Evolutionary conservation across 2,113 vertebrate genomes (phyloP).

Genomic region (Chamaea fasciata): DNA sequence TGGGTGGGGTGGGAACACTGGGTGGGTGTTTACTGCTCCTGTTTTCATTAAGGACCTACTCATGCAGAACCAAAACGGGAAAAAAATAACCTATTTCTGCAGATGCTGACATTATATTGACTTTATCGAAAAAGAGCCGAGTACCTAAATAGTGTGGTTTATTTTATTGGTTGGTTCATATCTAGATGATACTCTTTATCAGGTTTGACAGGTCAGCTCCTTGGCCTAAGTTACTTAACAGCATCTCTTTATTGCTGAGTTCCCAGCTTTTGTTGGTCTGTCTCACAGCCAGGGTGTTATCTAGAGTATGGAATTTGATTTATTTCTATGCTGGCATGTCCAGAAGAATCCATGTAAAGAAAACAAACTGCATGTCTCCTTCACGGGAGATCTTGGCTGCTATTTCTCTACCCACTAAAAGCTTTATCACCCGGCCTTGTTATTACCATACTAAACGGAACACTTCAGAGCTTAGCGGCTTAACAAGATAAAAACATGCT

Average conservation of each 20-base stretch:
- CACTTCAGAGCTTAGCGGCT: conserved; percentile 55
- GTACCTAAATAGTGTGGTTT: neutral
- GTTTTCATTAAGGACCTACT: neutral
- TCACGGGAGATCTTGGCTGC: conserved; percentile 41
- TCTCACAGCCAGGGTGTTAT: neutral
- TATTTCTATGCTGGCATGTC: conserved; percentile 34
- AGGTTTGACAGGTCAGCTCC: neutral
- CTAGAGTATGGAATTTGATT: conserved; percentile 8
- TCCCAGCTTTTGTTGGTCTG: neutral
- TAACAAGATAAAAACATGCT: conserved; percentile 59
- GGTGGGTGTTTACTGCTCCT: neutral
- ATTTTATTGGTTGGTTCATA: neutral
- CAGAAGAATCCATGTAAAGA: neutral
- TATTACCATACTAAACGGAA: conserved; percentile 61
- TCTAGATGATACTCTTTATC: neutral
- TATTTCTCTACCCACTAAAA: conserved; percentile 52
- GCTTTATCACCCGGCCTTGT: conserved; percentile 61
- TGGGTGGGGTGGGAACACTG: neutral
- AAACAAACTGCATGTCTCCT: conserved; percentile 45
- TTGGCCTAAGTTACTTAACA: neutral
- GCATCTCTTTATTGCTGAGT: neutral
- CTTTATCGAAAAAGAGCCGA: neutral
- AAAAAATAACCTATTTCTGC: neutral
- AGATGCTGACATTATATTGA: neutral
- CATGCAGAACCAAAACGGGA: neutral